Evolutionary conservation across 2,888 invertebrate species (phyloP), one percentile per base, ranked within the genome.

Genomic region (Caenorhabditis japonica): DNA sequence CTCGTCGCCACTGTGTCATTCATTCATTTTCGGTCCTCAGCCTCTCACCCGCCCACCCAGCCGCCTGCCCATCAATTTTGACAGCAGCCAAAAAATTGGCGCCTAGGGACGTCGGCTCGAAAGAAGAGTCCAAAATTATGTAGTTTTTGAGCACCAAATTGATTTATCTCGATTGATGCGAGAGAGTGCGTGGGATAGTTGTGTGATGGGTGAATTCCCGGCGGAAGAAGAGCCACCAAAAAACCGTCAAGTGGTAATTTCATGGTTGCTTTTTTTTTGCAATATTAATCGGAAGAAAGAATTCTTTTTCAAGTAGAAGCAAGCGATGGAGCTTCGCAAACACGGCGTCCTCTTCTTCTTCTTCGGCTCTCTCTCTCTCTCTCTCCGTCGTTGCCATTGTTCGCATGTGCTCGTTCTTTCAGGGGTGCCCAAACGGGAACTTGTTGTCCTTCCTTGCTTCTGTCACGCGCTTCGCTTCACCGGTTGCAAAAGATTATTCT

Each of bases 81-180:
- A 21, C 55, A 53, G 39, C 47, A n/a, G n/a, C n/a, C n/a, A n/a
- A 43, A 56, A 66, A 51, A 66, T 66, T 66, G 66, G 66, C 51
- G 66, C 56, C 66, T 56, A 56, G 66, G 56, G 66, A 66, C n/a
- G n/a, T n/a, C n/a, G n/a, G n/a, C 56, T 36, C n/a, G 44, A 21
- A 25, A 30, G 30, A 30, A 38, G 39, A 55, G 33, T 46, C 60
- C 60, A 61, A 61, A 61, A 43, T 51, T 60, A 23, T 60, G 49
- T 49, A 55, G 62, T 55, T 56, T 64, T 64, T 64, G 44, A 44
- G 52, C 33, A 30, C 15, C 25, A 55, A 64, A 66, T 66, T 66
- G 66, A 66, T 66, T 66, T 66, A 66, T 66, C 56, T 66, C 66
- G 44, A 66, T 66, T 66, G 56, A 66, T 66, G 66, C 51, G 56